Conservation (phyloP, 2,113 vertebrate species). For the Thunnus maccoyii region DNA sequence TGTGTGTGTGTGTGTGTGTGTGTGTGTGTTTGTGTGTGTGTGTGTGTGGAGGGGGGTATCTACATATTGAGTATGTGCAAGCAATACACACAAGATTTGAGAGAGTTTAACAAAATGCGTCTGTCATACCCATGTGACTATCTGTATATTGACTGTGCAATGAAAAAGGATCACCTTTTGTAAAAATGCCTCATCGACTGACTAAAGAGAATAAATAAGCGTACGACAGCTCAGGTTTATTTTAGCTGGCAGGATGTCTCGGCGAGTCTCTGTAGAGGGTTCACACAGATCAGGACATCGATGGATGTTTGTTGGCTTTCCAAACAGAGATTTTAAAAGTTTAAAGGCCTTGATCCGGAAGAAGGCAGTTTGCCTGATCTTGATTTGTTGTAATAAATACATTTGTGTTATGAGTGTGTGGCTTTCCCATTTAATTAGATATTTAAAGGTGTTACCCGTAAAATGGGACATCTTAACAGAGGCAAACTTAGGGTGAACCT, state of each 20-base stretch:
- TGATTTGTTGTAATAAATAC: too few relatives aligned
- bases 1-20: neutral
- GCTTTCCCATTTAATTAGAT: too few relatives aligned
- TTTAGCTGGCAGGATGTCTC: neutral
- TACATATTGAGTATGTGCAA: too few relatives aligned
- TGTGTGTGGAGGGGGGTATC: neutral
- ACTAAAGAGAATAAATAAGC: neutral
- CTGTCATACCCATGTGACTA: neutral
- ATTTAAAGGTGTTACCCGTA: neutral
- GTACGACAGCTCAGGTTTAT: neutral
- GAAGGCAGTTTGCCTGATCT: too few relatives aligned
- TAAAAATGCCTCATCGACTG: slow-evolving; percentile 13
- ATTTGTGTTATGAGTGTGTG: too few relatives aligned
- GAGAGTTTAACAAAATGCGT: neutral
- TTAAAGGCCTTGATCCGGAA: neutral
- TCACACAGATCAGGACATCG: neutral
- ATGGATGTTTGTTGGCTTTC: neutral
- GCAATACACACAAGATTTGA: slow-evolving; percentile 10
- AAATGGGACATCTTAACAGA: neutral
- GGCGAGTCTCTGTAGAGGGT: neutral
- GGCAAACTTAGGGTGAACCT: neutral
- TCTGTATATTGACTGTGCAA: neutral
- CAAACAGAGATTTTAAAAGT: neutral
- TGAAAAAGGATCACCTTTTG: neutral
- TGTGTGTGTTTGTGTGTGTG: neutral